Base-by-base conservation (phyloP, 2,113 vertebrate genomes). In the Herpetotheres cachinnans region DNA sequence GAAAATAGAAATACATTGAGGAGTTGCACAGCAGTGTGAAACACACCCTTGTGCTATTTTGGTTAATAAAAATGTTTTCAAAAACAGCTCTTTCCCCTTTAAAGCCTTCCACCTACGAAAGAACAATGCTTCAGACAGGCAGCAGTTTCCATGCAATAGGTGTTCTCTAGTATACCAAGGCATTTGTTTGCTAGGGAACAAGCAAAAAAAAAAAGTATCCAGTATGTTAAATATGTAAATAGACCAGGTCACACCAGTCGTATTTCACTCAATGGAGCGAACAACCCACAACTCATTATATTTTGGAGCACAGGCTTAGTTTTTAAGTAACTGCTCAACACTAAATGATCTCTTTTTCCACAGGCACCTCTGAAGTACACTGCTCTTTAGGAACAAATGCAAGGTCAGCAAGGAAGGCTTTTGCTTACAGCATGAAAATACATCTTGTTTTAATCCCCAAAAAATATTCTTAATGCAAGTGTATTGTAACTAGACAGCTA, bases 141-240 rank as follows among this genome's bases (percentile, higher is more conserved):
- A 95, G 59, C 49, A 87, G 83, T n/a, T 86, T 90, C 87, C 40
- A 65, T 63, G 79, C 65, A 97, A 96, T 79, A 96, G 90, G 72
- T 61, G n/a, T 61, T 94, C 72, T 84, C 86, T 65, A 58, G 67
- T 90, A 90, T 83, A 93, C 6, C 25, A 80, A 67, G 79, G 77
- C 95, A 94, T 73, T 55, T 96, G 96, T 97, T 97, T 95, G 97
- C 97, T 95, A 90, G 97, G 97, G 93, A 98, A 98, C 96, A 81
- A 94, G 61, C 2, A 9, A 74, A 88, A 86, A 86, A 82, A 66
- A 67, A 36, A 97, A 65, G 88, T 89, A 94, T 91, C 87, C 90
- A 87, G 81, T 90, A 90, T 88, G 95, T 95, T 96, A 95, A 96
- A 93, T 92, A 98, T 96, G 86, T 71, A 98, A 96, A 98, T 95